phyloP scores from a whole-genome alignment of 2,797 vertebrate species.

The Arnoldichthys spilopterus region DNA sequence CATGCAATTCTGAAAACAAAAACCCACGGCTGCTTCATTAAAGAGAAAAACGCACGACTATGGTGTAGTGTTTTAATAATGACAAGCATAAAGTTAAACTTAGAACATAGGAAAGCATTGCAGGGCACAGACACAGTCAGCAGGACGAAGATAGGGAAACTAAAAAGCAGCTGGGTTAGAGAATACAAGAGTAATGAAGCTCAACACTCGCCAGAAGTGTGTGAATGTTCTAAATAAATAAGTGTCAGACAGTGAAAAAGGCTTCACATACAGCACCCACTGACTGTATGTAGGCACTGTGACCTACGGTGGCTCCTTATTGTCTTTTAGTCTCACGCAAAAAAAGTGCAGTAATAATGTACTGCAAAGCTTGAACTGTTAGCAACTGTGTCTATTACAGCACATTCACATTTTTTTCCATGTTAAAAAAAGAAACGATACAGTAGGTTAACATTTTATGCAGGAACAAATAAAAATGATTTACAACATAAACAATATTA shows the following conservation, averaged over 20 bases:
- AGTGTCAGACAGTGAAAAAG: conserved; percentile 37
- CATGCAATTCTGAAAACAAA: neutral
- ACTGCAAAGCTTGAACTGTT: conserved; percentile 12
- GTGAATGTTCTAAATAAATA: conserved; percentile 38
- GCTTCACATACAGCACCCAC: conserved; percentile 21
- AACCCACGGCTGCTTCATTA: neutral
- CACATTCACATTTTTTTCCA: conserved; percentile 1
- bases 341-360: neutral
- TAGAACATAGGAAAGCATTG: conserved; percentile 51
- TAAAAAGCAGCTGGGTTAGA: conserved; percentile 19
- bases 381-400: conserved; percentile 8
- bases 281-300: conserved; percentile 37
- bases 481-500: neutral
- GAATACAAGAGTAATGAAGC: conserved; percentile 39
- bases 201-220: conserved; percentile 16
- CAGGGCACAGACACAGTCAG: conserved; percentile 43
- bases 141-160: conserved; percentile 25
- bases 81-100: conserved; percentile 52
- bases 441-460: conserved; percentile 2
- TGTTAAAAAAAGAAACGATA: neutral
- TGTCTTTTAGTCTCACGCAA: neutral
- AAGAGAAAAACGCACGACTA: neutral
- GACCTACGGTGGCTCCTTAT: conserved; percentile 33
- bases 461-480: neutral
- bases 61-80: conserved; percentile 62